Conservation (phyloP, 2,888 invertebrate genomes). For the Eretmocerus hayati region DNA sequence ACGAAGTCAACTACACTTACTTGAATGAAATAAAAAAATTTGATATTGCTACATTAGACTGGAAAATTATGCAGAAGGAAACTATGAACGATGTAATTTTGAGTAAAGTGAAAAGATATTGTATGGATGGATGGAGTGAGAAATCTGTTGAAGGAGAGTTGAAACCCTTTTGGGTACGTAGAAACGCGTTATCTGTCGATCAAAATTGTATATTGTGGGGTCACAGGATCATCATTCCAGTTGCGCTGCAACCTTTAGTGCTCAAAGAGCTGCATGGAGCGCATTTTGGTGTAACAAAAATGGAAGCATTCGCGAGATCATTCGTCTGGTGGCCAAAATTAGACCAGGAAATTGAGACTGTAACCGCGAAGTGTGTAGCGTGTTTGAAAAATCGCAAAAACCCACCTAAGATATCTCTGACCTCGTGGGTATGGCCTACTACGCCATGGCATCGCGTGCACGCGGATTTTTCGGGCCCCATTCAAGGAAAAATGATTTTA, state of each 20-base stretch:
- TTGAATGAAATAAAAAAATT: too few species aligned
- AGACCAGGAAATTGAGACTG: slow-evolving; percentile 18
- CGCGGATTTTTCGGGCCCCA: neutral
- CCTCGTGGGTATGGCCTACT: neutral
- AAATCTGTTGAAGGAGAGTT: slow-evolving; percentile 1
- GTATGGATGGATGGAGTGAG: slow-evolving; percentile 2
- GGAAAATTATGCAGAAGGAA: neutral
- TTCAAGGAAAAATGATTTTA: neutral
- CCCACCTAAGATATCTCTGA: neutral
- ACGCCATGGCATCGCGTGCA: neutral
- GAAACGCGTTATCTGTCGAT: slow-evolving; percentile 1
- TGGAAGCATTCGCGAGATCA: slow-evolving; percentile 26
- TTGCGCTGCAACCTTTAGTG: slow-evolving; percentile 12
- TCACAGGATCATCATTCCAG: slow-evolving; percentile 6
- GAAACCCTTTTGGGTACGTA: neutral
- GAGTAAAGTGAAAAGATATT: neutral
- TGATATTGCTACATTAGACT: too few species aligned
- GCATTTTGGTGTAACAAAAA: slow-evolving; percentile 26
- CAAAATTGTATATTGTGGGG: slow-evolving; percentile 7
- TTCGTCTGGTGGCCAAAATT: slow-evolving; percentile 26
- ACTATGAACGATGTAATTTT: neutral
- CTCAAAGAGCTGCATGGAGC: slow-evolving; percentile 25
- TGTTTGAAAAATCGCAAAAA: slow-evolving; percentile 9
- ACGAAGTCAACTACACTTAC: too few species aligned
- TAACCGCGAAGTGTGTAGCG: slow-evolving; percentile 5